Evolutionary conservation across 2,888 invertebrate genomes (phyloP), one percentile per base, ranked within the genome.

Genomic region (Brachypterus glaber): DNA sequence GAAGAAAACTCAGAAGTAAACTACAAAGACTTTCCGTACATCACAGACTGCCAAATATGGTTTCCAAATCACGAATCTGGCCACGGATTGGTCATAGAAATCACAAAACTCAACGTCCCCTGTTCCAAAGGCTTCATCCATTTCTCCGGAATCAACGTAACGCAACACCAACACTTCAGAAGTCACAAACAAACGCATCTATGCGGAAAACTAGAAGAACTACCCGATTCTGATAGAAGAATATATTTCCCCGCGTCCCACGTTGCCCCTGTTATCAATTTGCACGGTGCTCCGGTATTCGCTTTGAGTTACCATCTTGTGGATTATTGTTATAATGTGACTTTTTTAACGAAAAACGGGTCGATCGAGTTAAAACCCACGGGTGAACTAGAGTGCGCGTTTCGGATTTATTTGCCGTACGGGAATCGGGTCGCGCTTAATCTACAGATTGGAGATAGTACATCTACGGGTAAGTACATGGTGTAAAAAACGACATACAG

Each of bases 191-290:
- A 58, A 33, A 65, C 68, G 5, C 64, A 63, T 2, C 60, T 81
- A 9, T 82, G 82, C 60, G 82, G 82, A 2, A 82, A 82, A 56
- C 65, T 82, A 3, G 82, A 82, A 56, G 81, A 82, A 59, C 69
- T 80, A 24, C 68, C 74, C 0, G 56, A 63, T 4, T 63, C 63
- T 9, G 76, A 77, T 52, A 70, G 79, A 44, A 71, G 69, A 46
- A 64, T 80, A 31, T 79, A 81, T 59, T 74, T 74, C 37, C 70
- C 72, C 17, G 48, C 46, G 24, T 70, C 70, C 44, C 68, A 65
- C 44, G 55, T 54, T 37, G 58, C 53, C 17, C 72, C 72, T 3
- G 67, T 69, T 27, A 58, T 80, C 45, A 72, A 72, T 9, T 63
- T 77, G 38, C 74, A 74, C 53, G 77, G 77, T 44, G 70, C 70